Evolutionary conservation across 2,888 invertebrate species (phyloP).

Genomic region (Onchidella celtica): DNA sequence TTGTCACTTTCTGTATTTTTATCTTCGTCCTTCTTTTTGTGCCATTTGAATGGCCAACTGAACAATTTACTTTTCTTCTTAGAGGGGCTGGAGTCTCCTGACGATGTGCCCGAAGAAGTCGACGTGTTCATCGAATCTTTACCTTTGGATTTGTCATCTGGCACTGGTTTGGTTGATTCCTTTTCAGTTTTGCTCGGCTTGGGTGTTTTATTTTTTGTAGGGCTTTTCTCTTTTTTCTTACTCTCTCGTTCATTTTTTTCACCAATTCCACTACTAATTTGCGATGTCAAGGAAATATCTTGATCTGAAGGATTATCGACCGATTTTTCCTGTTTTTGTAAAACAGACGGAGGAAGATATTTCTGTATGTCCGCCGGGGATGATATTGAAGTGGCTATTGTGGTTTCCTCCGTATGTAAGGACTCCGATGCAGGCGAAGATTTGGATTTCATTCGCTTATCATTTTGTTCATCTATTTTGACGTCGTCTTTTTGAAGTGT

Average conservation of each 20-base stretch:
- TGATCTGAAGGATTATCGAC: too few species aligned
- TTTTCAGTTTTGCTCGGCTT: too few species aligned
- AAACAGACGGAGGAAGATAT: not conserved
- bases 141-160: not conserved
- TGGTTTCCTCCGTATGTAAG: too few species aligned
- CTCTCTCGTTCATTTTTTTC: too few species aligned
- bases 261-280: not conserved
- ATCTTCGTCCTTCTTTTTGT: slow-evolving; percentile 8
- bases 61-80: slow-evolving; percentile 4
- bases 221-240: not conserved
- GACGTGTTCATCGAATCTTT: not conserved
- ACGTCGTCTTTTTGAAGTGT: not conserved
- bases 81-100: slow-evolving; percentile 11
- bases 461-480: not conserved
- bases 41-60: slow-evolving; percentile 1
- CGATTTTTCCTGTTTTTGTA: not conserved
- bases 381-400: not conserved
- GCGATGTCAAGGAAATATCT: not conserved
- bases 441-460: not conserved
- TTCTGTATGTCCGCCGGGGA: not conserved
- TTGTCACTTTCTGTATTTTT: not conserved
- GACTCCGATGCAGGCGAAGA: not conserved
- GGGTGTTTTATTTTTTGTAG: not conserved
- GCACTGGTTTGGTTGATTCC: not conserved
- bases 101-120: not conserved